Base-by-base conservation (phyloP, 2,888 invertebrate species). In the Pelosia muscerda region DNA sequence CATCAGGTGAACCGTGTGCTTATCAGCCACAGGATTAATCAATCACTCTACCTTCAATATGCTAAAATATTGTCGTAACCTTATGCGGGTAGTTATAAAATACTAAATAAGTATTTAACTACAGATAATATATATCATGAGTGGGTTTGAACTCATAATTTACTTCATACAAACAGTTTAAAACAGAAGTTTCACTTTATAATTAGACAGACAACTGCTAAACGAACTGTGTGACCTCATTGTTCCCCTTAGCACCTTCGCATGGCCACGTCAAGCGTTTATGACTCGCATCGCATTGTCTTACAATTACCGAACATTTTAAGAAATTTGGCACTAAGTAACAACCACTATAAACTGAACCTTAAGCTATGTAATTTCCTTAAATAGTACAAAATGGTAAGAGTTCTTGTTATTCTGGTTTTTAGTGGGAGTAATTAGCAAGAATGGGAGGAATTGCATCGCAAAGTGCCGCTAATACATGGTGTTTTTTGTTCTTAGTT, bases 391-490 rank as follows among this genome's bases (percentile, higher is more conserved):
- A 81, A 78, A 81, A 72, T 58, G 61, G 57, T 53, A 5, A 58
- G 19, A 58, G 81, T 53, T 81, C 78, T 68, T 4, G 13, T 11
- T 65, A 69, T 38, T 65, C 25, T 81, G 74, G 81, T 72, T 22
- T 58, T 68, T 58, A n/a, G 61, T 15, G 25, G 57, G 72, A 71
- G 84, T 92, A 93, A 94, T 94, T 94, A 94, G 89, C 87, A 79
- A 81, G 84, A 86, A 81, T 82, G 77, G 87, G 84, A 80, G 89
- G 84, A 89, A 92, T 92, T 92, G 90, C 92, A 89, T 86, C 86
- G 91, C 88, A 81, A 89, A 92, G 91, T 91, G 92, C 90, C 89
- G 91, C 90, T 93, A 93, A 92, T 88, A 88, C 85, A 81, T 85
- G 84, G 85, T 89, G 87, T 84, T 88, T 89, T 91, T 91, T 91